phyloP scores from a whole-genome alignment of 2,888 invertebrate species.

The Drosophila emarginata region DNA sequence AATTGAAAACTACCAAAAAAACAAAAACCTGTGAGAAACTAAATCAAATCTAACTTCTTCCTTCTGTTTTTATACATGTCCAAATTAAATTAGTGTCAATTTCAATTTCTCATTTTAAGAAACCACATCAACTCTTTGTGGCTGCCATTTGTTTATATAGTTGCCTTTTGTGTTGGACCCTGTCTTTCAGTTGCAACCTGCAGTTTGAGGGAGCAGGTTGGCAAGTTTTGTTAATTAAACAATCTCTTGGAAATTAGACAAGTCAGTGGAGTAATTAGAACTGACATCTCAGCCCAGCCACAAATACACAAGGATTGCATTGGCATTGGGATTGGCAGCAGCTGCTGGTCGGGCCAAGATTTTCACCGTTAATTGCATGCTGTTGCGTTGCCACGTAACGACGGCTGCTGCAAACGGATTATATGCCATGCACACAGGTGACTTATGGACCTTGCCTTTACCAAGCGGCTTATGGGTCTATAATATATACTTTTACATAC shows the following conservation, averaged over 20 bases:
- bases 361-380: slow-evolving; percentile 59
- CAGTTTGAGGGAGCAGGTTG: background rate
- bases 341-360: slow-evolving; percentile 27
- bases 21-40: too few relatives aligned
- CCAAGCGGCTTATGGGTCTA: slow-evolving; percentile 22
- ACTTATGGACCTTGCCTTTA: slow-evolving; percentile 20
- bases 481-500: background rate
- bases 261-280: slow-evolving; percentile 57
- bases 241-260: slow-evolving; percentile 48
- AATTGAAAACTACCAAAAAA: too few relatives aligned
- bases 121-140: background rate
- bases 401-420: slow-evolving; percentile 48
- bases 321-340: background rate
- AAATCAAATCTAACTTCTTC: too few relatives aligned
- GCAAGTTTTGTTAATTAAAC: slow-evolving; percentile 42
- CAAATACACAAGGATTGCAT: slow-evolving; percentile 24
- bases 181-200: slow-evolving; percentile 22
- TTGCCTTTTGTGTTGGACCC: background rate
- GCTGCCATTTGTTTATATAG: background rate
- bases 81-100: slow-evolving; percentile 15
- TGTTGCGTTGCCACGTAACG: slow-evolving; percentile 38
- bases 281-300: slow-evolving; percentile 39
- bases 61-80: too few relatives aligned
- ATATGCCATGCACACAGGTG: slow-evolving; percentile 22
- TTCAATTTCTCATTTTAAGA: slow-evolving; percentile 14